Evolutionary conservation across 2,888 invertebrate species (phyloP), one percentile per base, ranked within the genome.

Genomic region (Cataglyphis livida): DNA sequence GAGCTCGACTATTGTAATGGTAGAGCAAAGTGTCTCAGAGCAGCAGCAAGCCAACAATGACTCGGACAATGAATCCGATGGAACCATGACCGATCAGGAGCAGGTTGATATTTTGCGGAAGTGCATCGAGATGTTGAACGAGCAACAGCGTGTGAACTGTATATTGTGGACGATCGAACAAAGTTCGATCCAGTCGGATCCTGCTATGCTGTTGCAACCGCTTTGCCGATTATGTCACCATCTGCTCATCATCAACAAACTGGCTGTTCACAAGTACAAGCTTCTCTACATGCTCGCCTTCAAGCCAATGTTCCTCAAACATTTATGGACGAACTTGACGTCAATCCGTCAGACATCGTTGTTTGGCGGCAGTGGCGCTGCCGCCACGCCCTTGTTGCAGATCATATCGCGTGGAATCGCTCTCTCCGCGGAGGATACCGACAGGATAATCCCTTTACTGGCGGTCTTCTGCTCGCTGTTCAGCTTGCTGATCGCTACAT

Each of bases 381-480:
- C 25, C 9, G 94, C 95, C 1, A 96, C 96, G 0, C 95, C 96
- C 0, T 95, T 97, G 10, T 94, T 97, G 5, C 96, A 96, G 64
- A 96, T 97, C 3, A 95, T 97, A 54, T 96, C 97, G 0, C 95
- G 96, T n/a, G 97, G 97, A 0, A 95, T 96, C 91, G 95, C 96
- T 0, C 95, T 96, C 3, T 95, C 95, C 28, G 90, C 94, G 78
- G 95, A 95, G 18, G 97, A 97, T 85, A 96, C 97, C 4, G 96
- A 96, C 25, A 95, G 96, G 18, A 96, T 98, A 21, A 95, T 98
- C 15, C 98, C 98, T 0, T 96, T 98, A 0, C 93, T 98, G 51
- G 97, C 98, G 0, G 97, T 98, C 0, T 98, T 98, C 95, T 98
- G 98, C 93, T 97, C 98, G 1, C 95, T 98, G 0, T 98, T 98